These are phyloP conservation scores for Zootoca vivipara DNA, from an alignment of 2,113 vertebrate genomes.

Conservation along the genomic window DNA sequence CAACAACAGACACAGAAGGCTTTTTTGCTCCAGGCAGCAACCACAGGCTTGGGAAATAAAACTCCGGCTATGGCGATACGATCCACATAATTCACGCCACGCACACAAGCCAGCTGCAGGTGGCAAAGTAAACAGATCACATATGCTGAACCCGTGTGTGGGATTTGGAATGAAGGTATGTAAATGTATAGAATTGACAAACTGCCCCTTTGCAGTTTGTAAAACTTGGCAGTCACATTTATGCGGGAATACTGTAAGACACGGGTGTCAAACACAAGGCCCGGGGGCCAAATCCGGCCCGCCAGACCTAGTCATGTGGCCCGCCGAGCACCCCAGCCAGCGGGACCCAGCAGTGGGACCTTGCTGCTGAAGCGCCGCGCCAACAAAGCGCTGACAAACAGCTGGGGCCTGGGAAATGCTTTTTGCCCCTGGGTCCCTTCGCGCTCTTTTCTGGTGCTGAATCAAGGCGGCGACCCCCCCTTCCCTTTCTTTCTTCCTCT, in stretches of 20 bases:
- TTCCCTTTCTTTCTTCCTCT: too few relatives aligned
- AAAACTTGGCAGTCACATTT: not conserved
- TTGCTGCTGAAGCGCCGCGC: too few relatives aligned
- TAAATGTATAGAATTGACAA: not conserved
- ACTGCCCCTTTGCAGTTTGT: not conserved
- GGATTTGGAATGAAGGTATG: not conserved
- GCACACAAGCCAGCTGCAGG: not conserved
- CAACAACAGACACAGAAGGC: not conserved
- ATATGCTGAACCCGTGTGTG: not conserved
- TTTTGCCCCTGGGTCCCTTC: too few relatives aligned
- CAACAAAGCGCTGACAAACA: too few relatives aligned
- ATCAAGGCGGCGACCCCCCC: too few relatives aligned
- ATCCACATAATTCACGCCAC: fast-evolving
- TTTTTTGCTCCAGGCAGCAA: not conserved
- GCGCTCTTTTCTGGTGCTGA: too few relatives aligned
- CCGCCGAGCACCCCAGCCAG: too few relatives aligned
- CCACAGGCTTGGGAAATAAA: not conserved
- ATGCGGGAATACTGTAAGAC: not conserved
- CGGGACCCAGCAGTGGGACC: too few relatives aligned
- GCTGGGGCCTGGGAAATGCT: too few relatives aligned
- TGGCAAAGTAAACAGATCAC: not conserved
- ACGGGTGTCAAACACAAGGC: too few relatives aligned
- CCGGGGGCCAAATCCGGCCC: too few relatives aligned
- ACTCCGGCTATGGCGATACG: not conserved
- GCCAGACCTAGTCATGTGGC: too few relatives aligned